Conservation (phyloP, 92 coral and sea anemone genomes). For the Epizoanthus stellaris region DNA sequence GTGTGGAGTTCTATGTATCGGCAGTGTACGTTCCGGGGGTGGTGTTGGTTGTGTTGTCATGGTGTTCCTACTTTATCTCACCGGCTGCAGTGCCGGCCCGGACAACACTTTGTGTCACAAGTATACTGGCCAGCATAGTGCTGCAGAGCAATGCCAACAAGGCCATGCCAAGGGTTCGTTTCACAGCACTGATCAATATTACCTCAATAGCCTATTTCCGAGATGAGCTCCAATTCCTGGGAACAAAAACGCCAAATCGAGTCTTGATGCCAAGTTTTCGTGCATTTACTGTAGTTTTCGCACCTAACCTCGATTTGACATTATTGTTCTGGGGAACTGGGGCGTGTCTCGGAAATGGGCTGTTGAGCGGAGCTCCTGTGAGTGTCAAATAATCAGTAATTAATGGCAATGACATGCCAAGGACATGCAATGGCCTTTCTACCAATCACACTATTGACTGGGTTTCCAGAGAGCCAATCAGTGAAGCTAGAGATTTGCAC, state of each 20-base stretch:
- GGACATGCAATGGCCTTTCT: no score
- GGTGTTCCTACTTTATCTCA: conserved; percentile 32
- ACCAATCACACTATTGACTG: no score
- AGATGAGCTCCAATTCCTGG: no score
- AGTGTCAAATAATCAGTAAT: no score
- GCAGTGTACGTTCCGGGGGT: conserved; percentile 38
- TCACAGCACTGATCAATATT: neutral
- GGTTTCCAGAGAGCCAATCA: no score
- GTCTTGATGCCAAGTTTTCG: no score
- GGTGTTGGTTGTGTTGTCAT: conserved; percentile 27
- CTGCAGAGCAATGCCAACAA: conserved; percentile 36
- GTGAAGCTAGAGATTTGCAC: neutral
- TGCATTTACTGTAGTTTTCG: no score
- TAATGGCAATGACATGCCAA: no score
- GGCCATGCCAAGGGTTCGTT: conserved; percentile 30
- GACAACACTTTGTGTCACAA: conserved; percentile 19
- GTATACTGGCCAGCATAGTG: conserved; percentile 17
- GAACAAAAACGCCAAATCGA: no score
- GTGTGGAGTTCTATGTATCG: conserved; percentile 24
- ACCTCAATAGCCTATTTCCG: no score
- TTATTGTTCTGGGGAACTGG: neutral
- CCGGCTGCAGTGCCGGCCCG: conserved; percentile 44
- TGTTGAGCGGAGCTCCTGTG: no score
- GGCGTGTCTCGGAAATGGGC: no score
- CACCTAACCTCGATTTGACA: neutral